Evolutionary conservation across 2,888 invertebrate genomes (phyloP).

Genomic region (Nasonovia ribisnigri): DNA sequence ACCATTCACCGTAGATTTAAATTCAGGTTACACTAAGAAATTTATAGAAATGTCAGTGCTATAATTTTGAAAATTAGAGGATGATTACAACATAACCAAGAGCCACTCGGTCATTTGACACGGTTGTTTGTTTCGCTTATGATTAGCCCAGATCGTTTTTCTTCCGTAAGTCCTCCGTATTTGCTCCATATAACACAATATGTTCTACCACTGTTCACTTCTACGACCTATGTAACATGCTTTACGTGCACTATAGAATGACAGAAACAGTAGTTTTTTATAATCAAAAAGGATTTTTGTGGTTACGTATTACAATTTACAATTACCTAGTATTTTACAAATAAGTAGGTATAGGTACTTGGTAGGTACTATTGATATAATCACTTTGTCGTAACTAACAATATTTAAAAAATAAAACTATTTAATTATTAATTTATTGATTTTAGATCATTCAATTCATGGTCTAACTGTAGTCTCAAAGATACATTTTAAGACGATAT

Average conservation of each 20-base stretch:
- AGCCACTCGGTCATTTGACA: slow-evolving; percentile 58
- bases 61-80: slow-evolving; percentile 57
- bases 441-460: background rate
- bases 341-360: background rate
- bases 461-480: background rate
- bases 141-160: slow-evolving; percentile 64
- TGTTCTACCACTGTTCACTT: background rate
- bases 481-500: background rate
- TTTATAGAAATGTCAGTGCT: slow-evolving; percentile 45
- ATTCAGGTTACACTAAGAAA: slow-evolving; percentile 54
- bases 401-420: background rate
- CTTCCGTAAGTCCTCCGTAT: slow-evolving; percentile 60
- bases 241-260: background rate
- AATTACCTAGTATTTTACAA: background rate
- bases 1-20: slow-evolving; percentile 13
- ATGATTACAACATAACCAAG: slow-evolving; percentile 60
- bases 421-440: background rate
- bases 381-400: background rate
- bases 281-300: background rate
- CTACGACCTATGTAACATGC: slow-evolving; percentile 5
- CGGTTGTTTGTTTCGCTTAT: slow-evolving; percentile 61
- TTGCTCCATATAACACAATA: slow-evolving; percentile 62
- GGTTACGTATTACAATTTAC: background rate
- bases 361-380: background rate
- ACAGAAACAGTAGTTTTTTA: background rate